phyloP scores from a whole-genome alignment of 2,113 vertebrate species.

The Apistogramma diplotaenia region DNA sequence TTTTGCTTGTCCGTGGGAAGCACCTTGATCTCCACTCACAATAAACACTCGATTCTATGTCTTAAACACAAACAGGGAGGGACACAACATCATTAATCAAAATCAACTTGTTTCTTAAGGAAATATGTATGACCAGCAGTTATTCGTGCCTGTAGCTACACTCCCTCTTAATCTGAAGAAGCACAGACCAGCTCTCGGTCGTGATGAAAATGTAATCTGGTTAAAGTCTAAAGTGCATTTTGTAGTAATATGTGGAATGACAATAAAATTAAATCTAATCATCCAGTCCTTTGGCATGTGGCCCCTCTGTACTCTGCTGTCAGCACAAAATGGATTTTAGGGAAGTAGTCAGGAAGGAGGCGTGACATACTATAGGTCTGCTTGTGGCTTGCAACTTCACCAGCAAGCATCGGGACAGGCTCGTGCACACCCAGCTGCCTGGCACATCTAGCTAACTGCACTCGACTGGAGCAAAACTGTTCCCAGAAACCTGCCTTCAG shows the following conservation, averaged over 20 bases:
- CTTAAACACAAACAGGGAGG: background rate
- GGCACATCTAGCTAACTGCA: constrained; percentile 24
- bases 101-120: background rate
- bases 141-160: background rate
- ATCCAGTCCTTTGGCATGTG: background rate
- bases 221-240: background rate
- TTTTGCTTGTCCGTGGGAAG: constrained; percentile 11
- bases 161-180: background rate
- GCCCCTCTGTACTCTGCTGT: constrained; percentile 23
- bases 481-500: constrained; percentile 57
- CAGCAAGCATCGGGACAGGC: constrained; percentile 6
- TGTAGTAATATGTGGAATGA: background rate
- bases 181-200: background rate
- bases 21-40: background rate
- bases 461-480: constrained; percentile 47
- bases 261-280: background rate
- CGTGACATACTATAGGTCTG: constrained; percentile 13
- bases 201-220: background rate
- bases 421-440: constrained; percentile 28
- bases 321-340: constrained; percentile 54
- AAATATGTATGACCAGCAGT: background rate
- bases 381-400: constrained; percentile 29
- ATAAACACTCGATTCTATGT: constrained; percentile 1
- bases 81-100: too few relatives aligned
- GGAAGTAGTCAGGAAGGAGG: constrained; percentile 49